These are phyloP conservation scores for Rhinolophus ferrumequinum DNA, from an alignment of 2,113 vertebrate species.

Conservation along the genomic window DNA sequence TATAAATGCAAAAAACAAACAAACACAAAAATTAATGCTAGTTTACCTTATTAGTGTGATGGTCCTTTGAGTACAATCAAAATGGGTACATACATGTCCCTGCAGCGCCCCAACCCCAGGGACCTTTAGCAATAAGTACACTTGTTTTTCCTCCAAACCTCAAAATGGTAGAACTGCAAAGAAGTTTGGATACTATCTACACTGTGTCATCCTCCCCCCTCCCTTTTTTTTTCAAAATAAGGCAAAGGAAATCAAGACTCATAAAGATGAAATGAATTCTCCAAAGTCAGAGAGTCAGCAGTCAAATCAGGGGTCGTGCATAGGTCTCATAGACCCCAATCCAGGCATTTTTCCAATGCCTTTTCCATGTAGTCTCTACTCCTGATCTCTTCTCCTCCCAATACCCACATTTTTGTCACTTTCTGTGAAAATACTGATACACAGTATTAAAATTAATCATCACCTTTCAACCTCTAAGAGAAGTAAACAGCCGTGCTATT, in stretches of 20 bases:
- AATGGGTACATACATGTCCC: neutral
- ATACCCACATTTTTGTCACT: neutral
- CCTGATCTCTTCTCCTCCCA: neutral
- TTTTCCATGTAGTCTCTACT: neutral
- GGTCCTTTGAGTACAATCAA: slow-evolving; percentile 57
- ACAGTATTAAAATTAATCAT: slow-evolving; percentile 50
- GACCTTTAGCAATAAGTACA: slow-evolving; percentile 37
- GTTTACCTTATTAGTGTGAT: slow-evolving; percentile 72
- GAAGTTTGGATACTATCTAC: slow-evolving; percentile 1
- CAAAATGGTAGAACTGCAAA: slow-evolving; percentile 27
- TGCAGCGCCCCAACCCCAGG: neutral
- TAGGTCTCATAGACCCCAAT: neutral
- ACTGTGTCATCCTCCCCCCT: neutral
- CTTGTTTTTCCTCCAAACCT: slow-evolving; percentile 20
- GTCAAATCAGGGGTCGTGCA: neutral
- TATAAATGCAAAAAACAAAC: slow-evolving; percentile 69
- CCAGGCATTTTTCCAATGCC: neutral
- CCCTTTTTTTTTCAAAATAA: slow-evolving; percentile 16
- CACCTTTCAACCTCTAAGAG: neutral
- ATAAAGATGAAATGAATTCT: neutral
- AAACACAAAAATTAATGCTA: slow-evolving; percentile 59
- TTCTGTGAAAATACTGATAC: slow-evolving; percentile 43
- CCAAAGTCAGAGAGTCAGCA: neutral
- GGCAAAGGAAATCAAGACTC: neutral
- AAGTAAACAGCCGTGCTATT: neutral